Evolutionary conservation across 1,140 invertebrate genomes (phyloP).

Genomic region (Sitobion miscanthi): DNA sequence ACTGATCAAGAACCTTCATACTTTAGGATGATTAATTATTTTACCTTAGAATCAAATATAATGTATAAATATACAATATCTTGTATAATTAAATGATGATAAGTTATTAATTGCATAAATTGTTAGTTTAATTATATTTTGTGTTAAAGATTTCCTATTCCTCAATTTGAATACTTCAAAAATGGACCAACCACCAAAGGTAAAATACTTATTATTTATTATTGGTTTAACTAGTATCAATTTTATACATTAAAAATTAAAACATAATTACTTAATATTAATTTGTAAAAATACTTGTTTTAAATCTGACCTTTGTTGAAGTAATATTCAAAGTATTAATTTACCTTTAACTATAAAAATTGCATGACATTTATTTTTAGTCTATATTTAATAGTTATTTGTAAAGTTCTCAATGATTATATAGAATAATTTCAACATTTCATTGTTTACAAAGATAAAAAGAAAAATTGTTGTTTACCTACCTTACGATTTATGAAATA

Average conservation of each 20-base stretch:
- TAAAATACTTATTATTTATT: not conserved
- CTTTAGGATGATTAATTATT: not conserved
- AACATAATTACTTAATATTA: not conserved
- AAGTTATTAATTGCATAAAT: not conserved
- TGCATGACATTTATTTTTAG: too few relatives aligned
- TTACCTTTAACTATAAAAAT: too few relatives aligned
- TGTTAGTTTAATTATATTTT: not conserved
- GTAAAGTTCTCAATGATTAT: too few relatives aligned
- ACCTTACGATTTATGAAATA: not conserved
- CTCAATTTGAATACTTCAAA: not conserved
- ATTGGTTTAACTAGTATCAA: not conserved
- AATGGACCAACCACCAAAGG: not conserved
- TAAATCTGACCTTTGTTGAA: not conserved
- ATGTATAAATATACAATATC: not conserved
- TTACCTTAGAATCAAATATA: not conserved
- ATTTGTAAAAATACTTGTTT: not conserved
- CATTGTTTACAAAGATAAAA: too few relatives aligned
- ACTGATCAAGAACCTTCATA: not conserved
- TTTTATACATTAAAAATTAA: not conserved
- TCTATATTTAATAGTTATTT: too few relatives aligned
- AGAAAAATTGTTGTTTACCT: not conserved
- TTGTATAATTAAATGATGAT: not conserved
- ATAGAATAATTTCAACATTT: too few relatives aligned
- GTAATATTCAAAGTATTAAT: not conserved
- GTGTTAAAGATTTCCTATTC: not conserved